Evolutionary conservation across 2,797 vertebrate genomes (phyloP).

Genomic region (Crocidura indochinensis): DNA sequence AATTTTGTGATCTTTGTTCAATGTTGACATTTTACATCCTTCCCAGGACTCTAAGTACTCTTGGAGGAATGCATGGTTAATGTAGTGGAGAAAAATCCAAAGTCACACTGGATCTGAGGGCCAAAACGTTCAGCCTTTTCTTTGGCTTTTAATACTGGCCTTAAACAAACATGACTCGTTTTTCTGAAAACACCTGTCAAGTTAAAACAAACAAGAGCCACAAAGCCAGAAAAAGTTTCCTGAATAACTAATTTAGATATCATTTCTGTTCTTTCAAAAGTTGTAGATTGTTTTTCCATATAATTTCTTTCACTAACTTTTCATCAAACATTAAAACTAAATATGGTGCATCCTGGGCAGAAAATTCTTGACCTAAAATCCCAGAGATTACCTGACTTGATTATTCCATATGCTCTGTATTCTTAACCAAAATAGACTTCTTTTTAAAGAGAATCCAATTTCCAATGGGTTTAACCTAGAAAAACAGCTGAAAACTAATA

Average conservation of each 20-base stretch:
- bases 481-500: slow-evolving; percentile 89
- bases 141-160: slow-evolving; percentile 65
- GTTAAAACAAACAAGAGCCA: slow-evolving; percentile 51
- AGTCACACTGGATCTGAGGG: slow-evolving; percentile 67
- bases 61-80: slow-evolving; percentile 84
- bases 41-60: slow-evolving; percentile 69
- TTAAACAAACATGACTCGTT: slow-evolving; percentile 73
- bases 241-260: slow-evolving; percentile 57
- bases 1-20: slow-evolving; percentile 69
- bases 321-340: slow-evolving; percentile 77
- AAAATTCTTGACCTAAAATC: slow-evolving; percentile 81
- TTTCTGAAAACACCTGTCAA: slow-evolving; percentile 79
- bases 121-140: slow-evolving; percentile 72
- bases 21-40: slow-evolving; percentile 51
- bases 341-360: slow-evolving; percentile 71
- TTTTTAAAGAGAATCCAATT: slow-evolving; percentile 87
- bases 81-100: slow-evolving; percentile 76
- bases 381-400: slow-evolving; percentile 85
- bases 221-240: slow-evolving; percentile 65
- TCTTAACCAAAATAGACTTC: slow-evolving; percentile 88
- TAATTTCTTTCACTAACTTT: slow-evolving; percentile 74
- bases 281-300: slow-evolving; percentile 53
- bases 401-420: slow-evolving; percentile 86
- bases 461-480: slow-evolving; percentile 88
- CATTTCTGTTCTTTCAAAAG: slow-evolving; percentile 71